Percentiles rank a stretch among this genome's conserved stretches.
Evolutionary conservation across 1,140 invertebrate genomes (phyloP).

Genomic region (Drosophila persimilis): DNA sequence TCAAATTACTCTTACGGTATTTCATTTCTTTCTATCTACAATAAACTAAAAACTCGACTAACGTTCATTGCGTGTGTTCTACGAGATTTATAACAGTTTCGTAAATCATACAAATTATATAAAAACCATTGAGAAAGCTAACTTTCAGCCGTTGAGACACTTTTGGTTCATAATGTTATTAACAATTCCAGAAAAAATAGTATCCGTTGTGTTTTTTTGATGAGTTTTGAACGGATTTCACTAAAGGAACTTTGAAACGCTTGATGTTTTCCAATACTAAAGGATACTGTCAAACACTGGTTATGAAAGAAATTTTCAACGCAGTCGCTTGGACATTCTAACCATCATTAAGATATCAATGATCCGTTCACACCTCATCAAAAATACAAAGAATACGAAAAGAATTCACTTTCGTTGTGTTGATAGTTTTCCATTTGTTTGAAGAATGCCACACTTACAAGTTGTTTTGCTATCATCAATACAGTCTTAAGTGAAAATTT

Average conservation of each 20-base stretch:
- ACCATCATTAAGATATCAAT: too few species aligned
- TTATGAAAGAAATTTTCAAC: too few species aligned
- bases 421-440: slow-evolving; percentile 20
- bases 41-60: slow-evolving; percentile 61
- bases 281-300: too few species aligned
- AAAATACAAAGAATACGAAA: slow-evolving; percentile 20
- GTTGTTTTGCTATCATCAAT: slow-evolving; percentile 90
- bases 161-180: slow-evolving; percentile 57
- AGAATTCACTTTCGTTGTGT: slow-evolving; percentile 16
- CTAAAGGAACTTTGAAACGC: slow-evolving; percentile 4
- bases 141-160: slow-evolving; percentile 75
- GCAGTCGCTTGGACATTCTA: too few species aligned
- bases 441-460: slow-evolving; percentile 77
- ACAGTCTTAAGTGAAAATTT: slow-evolving; percentile 92
- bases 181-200: slow-evolving; percentile 33
- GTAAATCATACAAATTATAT: slow-evolving; percentile 27
- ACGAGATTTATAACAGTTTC: slow-evolving; percentile 3
- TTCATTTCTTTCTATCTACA: slow-evolving; percentile 42
- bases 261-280: too few species aligned
- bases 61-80: slow-evolving; percentile 67
- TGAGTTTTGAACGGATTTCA: slow-evolving; percentile 16
- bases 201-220: not conserved
- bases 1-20: slow-evolving; percentile 38
- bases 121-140: slow-evolving; percentile 46
- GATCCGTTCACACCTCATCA: slow-evolving; percentile 28